These are phyloP conservation scores for Albula glossodonta DNA, from an alignment of 2,113 vertebrate genomes.

Conservation along the genomic window DNA sequence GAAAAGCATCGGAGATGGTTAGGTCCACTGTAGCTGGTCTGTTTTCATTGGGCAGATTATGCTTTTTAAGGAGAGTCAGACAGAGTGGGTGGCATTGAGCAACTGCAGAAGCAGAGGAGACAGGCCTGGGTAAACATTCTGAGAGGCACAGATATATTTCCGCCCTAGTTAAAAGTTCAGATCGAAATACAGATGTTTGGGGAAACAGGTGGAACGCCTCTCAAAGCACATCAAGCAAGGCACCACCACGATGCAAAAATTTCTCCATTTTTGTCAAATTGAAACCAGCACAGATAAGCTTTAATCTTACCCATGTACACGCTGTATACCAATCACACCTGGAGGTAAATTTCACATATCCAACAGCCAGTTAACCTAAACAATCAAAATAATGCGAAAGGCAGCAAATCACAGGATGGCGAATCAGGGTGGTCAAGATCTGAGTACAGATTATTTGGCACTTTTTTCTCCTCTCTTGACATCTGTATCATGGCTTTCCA, in stretches of 20 bases:
- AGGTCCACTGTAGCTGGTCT: too few relatives aligned
- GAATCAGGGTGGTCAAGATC: slow-evolving; percentile 53
- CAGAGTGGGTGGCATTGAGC: neutral
- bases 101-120: slow-evolving; percentile 5
- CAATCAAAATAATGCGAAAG: slow-evolving; percentile 56
- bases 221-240: slow-evolving; percentile 37
- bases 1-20: neutral
- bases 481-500: slow-evolving; percentile 55
- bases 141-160: slow-evolving; percentile 58
- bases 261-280: slow-evolving; percentile 30
- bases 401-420: slow-evolving; percentile 54
- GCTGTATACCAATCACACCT: slow-evolving; percentile 26
- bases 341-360: slow-evolving; percentile 47
- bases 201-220: slow-evolving; percentile 34
- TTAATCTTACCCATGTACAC: slow-evolving; percentile 36
- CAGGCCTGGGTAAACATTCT: slow-evolving; percentile 60
- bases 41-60: too few relatives aligned
- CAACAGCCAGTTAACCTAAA: slow-evolving; percentile 56
- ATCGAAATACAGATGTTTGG: slow-evolving; percentile 44
- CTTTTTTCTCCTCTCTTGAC: slow-evolving; percentile 34
- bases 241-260: slow-evolving; percentile 39
- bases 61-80: neutral
- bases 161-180: neutral
- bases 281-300: slow-evolving; percentile 32
- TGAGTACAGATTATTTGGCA: slow-evolving; percentile 53